phyloP scores from a whole-genome alignment of 2,888 invertebrate species.

The Himalopsyche japonica region DNA sequence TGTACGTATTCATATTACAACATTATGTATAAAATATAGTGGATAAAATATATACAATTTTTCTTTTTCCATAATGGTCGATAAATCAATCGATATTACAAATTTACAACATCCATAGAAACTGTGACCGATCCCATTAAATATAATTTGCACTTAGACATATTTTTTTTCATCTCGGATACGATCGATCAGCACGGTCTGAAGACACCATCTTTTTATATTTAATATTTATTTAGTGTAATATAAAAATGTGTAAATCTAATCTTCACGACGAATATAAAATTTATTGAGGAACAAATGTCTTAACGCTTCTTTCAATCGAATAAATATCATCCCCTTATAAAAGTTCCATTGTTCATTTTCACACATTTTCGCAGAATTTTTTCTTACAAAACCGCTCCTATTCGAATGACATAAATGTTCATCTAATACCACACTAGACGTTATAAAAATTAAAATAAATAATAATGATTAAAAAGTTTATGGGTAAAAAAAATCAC shows the following conservation, averaged over 20 bases:
- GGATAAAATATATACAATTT: background rate
- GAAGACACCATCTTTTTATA: background rate
- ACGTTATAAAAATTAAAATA: constrained; percentile 24
- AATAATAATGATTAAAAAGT: constrained; percentile 14
- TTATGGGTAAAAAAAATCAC: constrained; percentile 28
- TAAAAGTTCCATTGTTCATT: background rate
- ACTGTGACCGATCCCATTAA: background rate
- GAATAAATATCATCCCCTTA: background rate
- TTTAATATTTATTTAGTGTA: background rate
- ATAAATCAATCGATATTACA: background rate
- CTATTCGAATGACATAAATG: background rate
- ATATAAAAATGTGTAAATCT: background rate
- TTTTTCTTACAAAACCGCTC: background rate
- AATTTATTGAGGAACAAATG: background rate
- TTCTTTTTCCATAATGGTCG: background rate
- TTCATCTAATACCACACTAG: background rate
- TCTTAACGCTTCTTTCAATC: background rate
- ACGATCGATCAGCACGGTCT: background rate
- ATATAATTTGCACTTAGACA: background rate
- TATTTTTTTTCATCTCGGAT: background rate
- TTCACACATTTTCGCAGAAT: background rate
- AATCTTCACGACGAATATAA: background rate
- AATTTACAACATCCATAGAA: background rate
- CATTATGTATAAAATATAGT: background rate
- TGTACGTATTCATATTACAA: background rate